Evolutionary conservation across 1,140 invertebrate species (phyloP).

Genomic region (Drosophila nebulosa): DNA sequence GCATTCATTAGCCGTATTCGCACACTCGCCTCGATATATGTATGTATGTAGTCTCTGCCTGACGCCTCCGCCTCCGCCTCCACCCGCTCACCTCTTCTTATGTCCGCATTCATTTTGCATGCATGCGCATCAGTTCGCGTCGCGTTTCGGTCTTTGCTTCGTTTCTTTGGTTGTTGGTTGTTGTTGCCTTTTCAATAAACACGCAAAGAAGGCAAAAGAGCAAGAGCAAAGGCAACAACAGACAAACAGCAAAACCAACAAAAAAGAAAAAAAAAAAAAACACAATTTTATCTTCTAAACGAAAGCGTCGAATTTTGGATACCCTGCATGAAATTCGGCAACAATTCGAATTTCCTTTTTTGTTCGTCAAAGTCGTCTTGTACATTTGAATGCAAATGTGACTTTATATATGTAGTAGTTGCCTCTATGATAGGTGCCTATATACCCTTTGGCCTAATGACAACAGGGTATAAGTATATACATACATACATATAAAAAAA

Average conservation of each 20-base stretch:
- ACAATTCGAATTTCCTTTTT: conserved; percentile 10
- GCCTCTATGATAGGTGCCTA: neutral
- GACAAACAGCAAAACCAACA: conserved; percentile 24
- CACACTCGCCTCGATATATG: conserved; percentile 15
- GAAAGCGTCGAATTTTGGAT: neutral
- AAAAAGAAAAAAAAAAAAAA: conserved; percentile 1
- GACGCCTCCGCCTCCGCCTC: neutral
- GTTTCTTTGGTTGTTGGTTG: conserved; percentile 9
- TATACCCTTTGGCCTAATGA: neutral
- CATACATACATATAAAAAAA: neutral
- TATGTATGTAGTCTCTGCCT: neutral
- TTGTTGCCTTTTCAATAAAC: conserved; percentile 39
- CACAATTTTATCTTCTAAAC: neutral
- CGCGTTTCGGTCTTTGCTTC: conserved; percentile 14
- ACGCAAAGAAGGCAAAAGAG: conserved; percentile 34
- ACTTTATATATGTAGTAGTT: too few species aligned
- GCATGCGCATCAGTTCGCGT: conserved; percentile 38
- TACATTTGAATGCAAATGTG: too few species aligned
- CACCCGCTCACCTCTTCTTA: conserved; percentile 7
- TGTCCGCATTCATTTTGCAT: conserved; percentile 64
- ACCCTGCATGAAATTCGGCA: too few species aligned
- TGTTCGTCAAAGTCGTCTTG: too few species aligned
- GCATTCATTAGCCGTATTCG: conserved; percentile 72
- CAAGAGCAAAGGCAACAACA: conserved; percentile 13
- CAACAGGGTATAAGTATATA: neutral